Evolutionary conservation across 2,888 invertebrate genomes (phyloP).

Genomic region (Parapristionchus giblindavisi): DNA sequence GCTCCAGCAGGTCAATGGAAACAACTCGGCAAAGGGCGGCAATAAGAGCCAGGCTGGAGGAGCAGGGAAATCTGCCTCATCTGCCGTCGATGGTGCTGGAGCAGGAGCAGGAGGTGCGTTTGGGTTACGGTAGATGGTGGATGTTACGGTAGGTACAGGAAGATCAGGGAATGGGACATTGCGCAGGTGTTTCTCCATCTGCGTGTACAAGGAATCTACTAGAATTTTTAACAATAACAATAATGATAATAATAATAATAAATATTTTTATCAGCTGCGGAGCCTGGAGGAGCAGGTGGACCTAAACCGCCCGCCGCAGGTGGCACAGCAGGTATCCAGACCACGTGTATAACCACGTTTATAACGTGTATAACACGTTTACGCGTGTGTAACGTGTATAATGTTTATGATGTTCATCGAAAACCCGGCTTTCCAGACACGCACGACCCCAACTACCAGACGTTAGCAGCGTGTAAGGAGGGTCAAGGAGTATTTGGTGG

Average conservation of each 20-base stretch:
- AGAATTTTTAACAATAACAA: too few species aligned
- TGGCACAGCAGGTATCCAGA: constrained; percentile 7
- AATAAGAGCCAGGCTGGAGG: neutral
- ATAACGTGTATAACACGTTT: too few species aligned
- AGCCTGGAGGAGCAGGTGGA: constrained; percentile 14
- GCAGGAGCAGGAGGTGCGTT: neutral
- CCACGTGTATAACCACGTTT: neutral
- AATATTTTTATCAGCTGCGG: too few species aligned
- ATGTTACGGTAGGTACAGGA: neutral
- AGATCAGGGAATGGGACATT: neutral
- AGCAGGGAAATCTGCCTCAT: neutral
- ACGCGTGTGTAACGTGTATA: too few species aligned
- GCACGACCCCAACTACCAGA: constrained; percentile 37
- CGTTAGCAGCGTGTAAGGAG: constrained; percentile 18
- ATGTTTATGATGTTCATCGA: neutral
- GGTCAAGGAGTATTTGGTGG: constrained; percentile 34
- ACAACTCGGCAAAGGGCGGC: too few species aligned
- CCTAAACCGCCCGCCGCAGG: constrained; percentile 27
- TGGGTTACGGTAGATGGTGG: neutral
- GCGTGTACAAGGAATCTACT: too few species aligned
- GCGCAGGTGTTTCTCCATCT: neutral
- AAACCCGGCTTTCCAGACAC: neutral
- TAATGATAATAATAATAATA: too few species aligned
- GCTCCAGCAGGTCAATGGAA: too few species aligned
- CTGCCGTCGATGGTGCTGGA: neutral